A percentile compares a stretch with the other conserved stretches of the same genome.
Conservation (phyloP, 92 coral and sea anemone genomes). For the Porites rus region DNA sequence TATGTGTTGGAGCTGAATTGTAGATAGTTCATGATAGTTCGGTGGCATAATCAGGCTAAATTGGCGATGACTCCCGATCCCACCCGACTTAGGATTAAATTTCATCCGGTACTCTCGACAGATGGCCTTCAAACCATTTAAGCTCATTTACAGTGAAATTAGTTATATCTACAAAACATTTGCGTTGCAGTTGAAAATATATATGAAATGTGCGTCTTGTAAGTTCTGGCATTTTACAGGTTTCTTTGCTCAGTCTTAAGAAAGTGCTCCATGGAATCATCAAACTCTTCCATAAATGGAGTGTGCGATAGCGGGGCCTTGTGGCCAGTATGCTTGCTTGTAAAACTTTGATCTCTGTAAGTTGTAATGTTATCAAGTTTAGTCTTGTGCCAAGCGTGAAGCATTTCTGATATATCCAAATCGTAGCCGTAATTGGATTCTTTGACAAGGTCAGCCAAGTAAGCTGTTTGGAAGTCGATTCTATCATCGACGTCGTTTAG, state of each 20-base stretch:
- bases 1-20: no score
- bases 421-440: constrained; percentile 64
- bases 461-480: constrained; percentile 65
- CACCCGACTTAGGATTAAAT: no score
- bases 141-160: no score
- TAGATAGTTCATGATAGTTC: no score
- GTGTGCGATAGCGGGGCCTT: constrained; percentile 48
- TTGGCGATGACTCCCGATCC: no score
- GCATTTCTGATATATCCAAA: constrained; percentile 28
- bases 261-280: constrained; percentile 63
- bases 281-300: constrained; percentile 65
- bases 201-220: no score
- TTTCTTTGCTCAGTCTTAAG: background rate
- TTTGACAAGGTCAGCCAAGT: constrained; percentile 45
- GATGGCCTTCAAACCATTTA: no score
- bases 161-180: no score
- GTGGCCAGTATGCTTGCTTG: constrained; percentile 58
- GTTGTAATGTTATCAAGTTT: constrained; percentile 56
- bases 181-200: no score
- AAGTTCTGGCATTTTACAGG: no score
- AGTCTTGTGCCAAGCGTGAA: constrained; percentile 53
- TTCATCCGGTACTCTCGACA: no score
- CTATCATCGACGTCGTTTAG: constrained; percentile 55
- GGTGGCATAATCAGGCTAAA: no score
- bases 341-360: constrained; percentile 60